These are phyloP conservation scores for Trichonephila clavata DNA, from an alignment of 1,140 invertebrate species.

Conservation along the genomic window DNA sequence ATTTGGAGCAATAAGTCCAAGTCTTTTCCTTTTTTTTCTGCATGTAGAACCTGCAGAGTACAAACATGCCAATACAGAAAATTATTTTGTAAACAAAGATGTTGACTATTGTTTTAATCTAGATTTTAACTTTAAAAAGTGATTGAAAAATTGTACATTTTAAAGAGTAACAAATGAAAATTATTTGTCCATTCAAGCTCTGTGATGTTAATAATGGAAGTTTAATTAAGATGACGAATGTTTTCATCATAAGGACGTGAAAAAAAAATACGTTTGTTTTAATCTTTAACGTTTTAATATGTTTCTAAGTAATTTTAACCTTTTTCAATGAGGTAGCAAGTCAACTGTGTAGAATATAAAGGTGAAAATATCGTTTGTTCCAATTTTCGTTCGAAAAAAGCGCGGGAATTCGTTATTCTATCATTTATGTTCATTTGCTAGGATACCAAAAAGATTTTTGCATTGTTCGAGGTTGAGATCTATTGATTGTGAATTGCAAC, in stretches of 20 bases:
- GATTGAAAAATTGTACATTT: constrained; percentile 48
- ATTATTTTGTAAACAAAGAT: constrained; percentile 69
- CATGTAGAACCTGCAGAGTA: constrained; percentile 62
- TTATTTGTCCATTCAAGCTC: constrained; percentile 55
- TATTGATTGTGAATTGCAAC: no score
- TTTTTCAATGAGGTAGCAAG: neutral
- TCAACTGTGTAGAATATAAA: neutral
- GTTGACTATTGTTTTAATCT: constrained; percentile 59
- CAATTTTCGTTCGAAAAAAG: no score
- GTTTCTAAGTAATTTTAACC: constrained; percentile 25
- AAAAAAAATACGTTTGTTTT: neutral
- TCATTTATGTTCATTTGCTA: no score
- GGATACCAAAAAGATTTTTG: no score
- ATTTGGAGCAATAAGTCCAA: neutral
- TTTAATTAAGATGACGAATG: constrained; percentile 14
- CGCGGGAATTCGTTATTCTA: no score
- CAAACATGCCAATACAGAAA: constrained; percentile 69
- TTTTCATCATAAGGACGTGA: neutral
- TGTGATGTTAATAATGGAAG: constrained; percentile 44
- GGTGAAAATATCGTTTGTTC: no score
- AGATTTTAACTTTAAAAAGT: constrained; percentile 43
- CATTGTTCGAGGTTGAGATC: no score
- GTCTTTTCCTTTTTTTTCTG: constrained; percentile 2
- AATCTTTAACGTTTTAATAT: neutral
- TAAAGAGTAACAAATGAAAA: neutral